Conservation (phyloP, 1,140 invertebrate genomes). For the Lordiphosa mommai region DNA sequence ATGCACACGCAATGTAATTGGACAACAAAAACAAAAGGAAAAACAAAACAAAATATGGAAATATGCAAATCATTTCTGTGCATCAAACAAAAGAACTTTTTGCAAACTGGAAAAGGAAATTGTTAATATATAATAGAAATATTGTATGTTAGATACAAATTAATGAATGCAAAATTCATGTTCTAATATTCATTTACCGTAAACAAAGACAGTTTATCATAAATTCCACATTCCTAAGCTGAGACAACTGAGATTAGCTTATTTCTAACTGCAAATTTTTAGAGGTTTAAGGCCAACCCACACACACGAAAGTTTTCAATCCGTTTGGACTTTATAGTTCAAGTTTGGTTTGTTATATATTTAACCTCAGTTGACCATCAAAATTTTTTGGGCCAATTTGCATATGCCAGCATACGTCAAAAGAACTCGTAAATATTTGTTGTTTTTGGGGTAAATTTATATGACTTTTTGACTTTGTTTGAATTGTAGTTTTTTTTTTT, state of each 20-base stretch:
- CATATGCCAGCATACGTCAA: not conserved
- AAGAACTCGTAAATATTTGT: conserved; percentile 45
- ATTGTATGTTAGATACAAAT: not conserved
- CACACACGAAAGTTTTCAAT: conserved; percentile 11
- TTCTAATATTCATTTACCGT: conserved; percentile 19
- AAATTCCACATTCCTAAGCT: too few species aligned
- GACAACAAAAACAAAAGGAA: conserved; percentile 19
- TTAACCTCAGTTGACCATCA: conserved; percentile 28
- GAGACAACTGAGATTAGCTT: too few species aligned
- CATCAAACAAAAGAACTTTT: conserved; percentile 59
- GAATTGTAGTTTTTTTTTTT: conserved; percentile 4
- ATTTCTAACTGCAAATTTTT: not conserved
- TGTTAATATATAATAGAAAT: not conserved
- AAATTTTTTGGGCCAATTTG: too few species aligned
- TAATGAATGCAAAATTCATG: conserved; percentile 3
- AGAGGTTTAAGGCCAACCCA: too few species aligned
- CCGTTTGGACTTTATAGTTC: conserved; percentile 64
- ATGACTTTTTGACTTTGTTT: conserved; percentile 4
- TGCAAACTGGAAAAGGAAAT: conserved; percentile 14
- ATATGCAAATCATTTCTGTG: conserved; percentile 65
- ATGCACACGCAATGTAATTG: conserved; percentile 65
- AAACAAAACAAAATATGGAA: conserved; percentile 51
- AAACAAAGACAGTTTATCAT: too few species aligned
- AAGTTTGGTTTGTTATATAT: conserved; percentile 29
- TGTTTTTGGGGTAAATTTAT: conserved; percentile 13